Percentiles rank a stretch among this genome's conserved stretches.
phyloP scores from a whole-genome alignment of 1,140 invertebrate genomes.

The Pomacea maculata region DNA sequence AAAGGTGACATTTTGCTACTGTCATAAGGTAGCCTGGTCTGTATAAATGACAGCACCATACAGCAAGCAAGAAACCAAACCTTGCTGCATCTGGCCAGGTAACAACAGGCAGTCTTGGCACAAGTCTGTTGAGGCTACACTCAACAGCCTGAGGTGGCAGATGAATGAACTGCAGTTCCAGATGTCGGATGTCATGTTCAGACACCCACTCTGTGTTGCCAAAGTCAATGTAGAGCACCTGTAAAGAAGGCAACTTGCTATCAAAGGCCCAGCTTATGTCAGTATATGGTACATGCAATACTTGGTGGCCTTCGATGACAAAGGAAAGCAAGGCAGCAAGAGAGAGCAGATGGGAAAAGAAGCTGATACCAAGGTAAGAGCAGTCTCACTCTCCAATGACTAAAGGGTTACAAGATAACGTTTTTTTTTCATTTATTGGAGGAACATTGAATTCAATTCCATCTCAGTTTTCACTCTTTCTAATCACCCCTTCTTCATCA shows the following conservation, averaged over 20 bases:
- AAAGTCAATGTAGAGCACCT: conserved; percentile 61
- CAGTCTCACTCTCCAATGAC: no score
- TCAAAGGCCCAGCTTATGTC: not conserved
- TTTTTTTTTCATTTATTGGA: no score
- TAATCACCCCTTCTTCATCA: not conserved
- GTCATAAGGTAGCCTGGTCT: no score
- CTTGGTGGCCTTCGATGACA: no score
- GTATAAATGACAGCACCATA: not conserved
- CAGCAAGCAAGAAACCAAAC: conserved; percentile 27
- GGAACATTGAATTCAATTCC: not conserved
- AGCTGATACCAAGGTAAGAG: no score
- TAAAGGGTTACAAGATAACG: no score
- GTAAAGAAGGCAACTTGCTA: conserved; percentile 4
- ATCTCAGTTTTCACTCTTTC: not conserved
- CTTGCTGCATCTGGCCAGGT: conserved; percentile 41
- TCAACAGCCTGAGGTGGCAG: conserved; percentile 60
- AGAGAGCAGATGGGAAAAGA: no score
- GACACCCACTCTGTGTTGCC: conserved; percentile 53
- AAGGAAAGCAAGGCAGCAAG: no score
- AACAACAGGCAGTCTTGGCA: conserved; percentile 26
- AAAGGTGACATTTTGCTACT: no score
- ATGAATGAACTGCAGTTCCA: conserved; percentile 50
- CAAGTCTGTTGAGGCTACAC: conserved; percentile 47
- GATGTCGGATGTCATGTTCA: conserved; percentile 36
- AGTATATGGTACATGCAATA: not conserved